These are phyloP conservation scores for Euspilapteryx auroguttella DNA, from an alignment of 2,888 invertebrate genomes.

Conservation along the genomic window DNA sequence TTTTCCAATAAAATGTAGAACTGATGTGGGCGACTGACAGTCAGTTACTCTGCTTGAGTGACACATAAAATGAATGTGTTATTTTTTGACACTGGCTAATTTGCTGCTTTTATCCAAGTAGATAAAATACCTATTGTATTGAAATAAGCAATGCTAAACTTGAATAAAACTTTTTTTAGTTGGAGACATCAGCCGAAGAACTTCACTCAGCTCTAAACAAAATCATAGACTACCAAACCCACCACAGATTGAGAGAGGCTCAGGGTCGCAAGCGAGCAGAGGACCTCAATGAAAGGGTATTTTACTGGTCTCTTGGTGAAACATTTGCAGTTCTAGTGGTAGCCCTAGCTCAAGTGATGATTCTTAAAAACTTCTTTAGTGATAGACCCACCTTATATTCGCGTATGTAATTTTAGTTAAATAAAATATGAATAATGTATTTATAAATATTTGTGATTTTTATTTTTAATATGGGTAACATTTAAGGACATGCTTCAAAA, in stretches of 20 bases:
- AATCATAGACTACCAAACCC: conserved; percentile 95
- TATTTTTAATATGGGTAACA: too few species aligned
- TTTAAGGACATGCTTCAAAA: too few species aligned
- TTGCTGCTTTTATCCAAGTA: too few species aligned
- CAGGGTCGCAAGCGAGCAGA: conserved; percentile 95
- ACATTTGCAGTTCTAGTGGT: conserved; percentile 82
- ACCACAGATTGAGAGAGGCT: conserved; percentile 92
- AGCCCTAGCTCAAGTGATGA: conserved; percentile 87
- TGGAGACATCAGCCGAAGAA: conserved; percentile 89
- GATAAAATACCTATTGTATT: too few species aligned
- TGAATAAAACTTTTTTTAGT: conserved; percentile 51
- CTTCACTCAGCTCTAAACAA: conserved; percentile 87
- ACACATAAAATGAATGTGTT: too few species aligned
- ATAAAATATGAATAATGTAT: conserved; percentile 18
- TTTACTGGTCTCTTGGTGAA: conserved; percentile 92
- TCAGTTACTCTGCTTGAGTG: too few species aligned
- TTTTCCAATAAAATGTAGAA: too few species aligned
- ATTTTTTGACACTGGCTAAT: too few species aligned
- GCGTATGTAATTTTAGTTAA: conserved; percentile 29
- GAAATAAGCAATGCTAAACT: too few species aligned
- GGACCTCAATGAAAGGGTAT: conserved; percentile 91
- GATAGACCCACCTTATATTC: conserved; percentile 50
- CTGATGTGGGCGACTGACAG: too few species aligned
- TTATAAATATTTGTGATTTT: conserved; percentile 20
- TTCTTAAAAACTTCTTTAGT: conserved; percentile 88